A percentile compares a stretch with the other conserved stretches of the same genome.
phyloP scores from a whole-genome alignment of 2,797 vertebrate species.

The Agapornis canus region DNA sequence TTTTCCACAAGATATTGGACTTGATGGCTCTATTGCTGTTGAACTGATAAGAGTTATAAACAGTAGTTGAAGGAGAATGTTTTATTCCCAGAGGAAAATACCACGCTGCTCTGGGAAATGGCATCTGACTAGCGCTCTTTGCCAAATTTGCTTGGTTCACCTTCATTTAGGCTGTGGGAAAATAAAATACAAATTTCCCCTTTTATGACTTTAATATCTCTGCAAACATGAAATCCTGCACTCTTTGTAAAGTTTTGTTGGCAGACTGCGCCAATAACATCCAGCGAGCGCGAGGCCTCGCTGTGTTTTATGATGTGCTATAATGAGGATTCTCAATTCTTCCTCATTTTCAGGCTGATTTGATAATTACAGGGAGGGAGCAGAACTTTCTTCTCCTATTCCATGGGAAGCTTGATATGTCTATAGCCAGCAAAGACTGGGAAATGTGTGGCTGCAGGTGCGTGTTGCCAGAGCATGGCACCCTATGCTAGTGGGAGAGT shows the following conservation, averaged over 20 bases:
- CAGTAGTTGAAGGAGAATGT: constrained; percentile 87
- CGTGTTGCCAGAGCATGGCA: accelerated
- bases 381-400: constrained; percentile 4
- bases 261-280: constrained; percentile 15
- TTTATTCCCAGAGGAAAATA: constrained; percentile 89
- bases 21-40: constrained; percentile 87
- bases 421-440: background rate
- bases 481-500: accelerated
- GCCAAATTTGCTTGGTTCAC: constrained; percentile 76
- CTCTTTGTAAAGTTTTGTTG: constrained; percentile 53
- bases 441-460: background rate
- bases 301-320: constrained; percentile 57
- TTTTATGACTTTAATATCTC: constrained; percentile 74
- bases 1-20: constrained; percentile 82
- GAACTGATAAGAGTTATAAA: constrained; percentile 86
- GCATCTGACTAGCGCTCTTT: constrained; percentile 72
- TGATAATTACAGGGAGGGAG: constrained; percentile 59
- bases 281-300: background rate
- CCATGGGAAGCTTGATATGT: background rate
- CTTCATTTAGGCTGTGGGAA: constrained; percentile 83
- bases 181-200: constrained; percentile 64
- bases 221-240: constrained; percentile 56
- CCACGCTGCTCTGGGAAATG: constrained; percentile 86
- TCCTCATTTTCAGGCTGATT: constrained; percentile 42
- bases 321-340: constrained; percentile 63